Conservation (phyloP, 2,888 invertebrate genomes). For the Lasioglossum malachurum region DNA sequence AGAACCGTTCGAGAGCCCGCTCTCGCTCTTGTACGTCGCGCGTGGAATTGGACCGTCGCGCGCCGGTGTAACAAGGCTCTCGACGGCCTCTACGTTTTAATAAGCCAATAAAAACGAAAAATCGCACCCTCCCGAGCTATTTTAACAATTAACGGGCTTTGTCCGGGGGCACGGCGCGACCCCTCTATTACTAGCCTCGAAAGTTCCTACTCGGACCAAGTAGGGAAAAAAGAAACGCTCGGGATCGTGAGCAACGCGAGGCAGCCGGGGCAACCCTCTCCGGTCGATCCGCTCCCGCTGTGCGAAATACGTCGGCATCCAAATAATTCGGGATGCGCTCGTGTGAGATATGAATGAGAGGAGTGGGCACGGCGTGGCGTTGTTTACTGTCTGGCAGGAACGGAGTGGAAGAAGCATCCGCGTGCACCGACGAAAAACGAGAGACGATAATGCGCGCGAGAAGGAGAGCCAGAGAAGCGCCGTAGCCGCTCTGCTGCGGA, state of each 20-base stretch:
- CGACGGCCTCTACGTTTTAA: neutral
- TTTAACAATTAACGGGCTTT: slow-evolving; percentile 2
- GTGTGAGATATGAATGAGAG: slow-evolving; percentile 77
- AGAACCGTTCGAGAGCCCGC: neutral
- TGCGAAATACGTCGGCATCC: slow-evolving; percentile 64
- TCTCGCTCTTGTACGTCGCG: neutral
- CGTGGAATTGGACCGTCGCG: neutral
- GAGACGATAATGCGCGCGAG: slow-evolving; percentile 16
- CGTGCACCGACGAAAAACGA: slow-evolving; percentile 69
- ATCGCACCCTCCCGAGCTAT: slow-evolving; percentile 6
- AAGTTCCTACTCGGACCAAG: neutral
- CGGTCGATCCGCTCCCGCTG: slow-evolving; percentile 39
- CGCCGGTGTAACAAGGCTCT: neutral
- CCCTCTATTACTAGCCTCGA: neutral
- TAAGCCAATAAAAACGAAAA: neutral
- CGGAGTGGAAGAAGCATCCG: slow-evolving; percentile 69
- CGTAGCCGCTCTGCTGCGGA: slow-evolving; percentile 12
- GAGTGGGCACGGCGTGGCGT: slow-evolving; percentile 74
- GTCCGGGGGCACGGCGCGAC: neutral
- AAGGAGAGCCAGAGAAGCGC: slow-evolving; percentile 24
- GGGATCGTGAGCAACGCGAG: slow-evolving; percentile 41
- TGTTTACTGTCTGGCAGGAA: slow-evolving; percentile 81
- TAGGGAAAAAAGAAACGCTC: slow-evolving; percentile 6
- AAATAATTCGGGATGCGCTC: slow-evolving; percentile 73
- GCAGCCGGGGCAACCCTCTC: slow-evolving; percentile 22